phyloP scores from a whole-genome alignment of 2,888 invertebrate genomes.

The Ormyrus rosae region DNA sequence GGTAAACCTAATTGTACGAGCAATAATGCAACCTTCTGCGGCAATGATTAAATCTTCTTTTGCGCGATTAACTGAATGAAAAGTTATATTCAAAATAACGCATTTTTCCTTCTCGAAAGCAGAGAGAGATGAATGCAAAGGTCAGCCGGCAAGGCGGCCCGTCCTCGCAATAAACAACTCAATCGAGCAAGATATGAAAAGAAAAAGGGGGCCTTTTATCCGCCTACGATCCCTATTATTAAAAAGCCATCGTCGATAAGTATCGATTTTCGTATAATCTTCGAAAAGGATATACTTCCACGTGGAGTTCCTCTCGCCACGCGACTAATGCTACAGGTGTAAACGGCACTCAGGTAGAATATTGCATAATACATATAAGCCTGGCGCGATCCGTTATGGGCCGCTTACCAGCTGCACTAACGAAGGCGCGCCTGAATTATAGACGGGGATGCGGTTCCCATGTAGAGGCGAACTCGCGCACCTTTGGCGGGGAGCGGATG shows the following conservation, averaged over 20 bases:
- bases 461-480: conserved; percentile 18
- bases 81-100: no score
- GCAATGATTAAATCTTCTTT: no score
- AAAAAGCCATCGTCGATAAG: conserved; percentile 32
- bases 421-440: conserved; percentile 48
- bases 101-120: background rate
- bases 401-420: conserved; percentile 4
- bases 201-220: background rate
- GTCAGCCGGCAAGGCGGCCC: conserved; percentile 5
- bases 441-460: conserved; percentile 10
- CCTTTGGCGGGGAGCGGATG: conserved; percentile 12
- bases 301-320: background rate
- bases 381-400: conserved; percentile 1
- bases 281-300: background rate
- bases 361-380: conserved; percentile 48
- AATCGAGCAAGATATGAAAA: conserved; percentile 7
- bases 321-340: conserved; percentile 46
- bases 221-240: conserved; percentile 32
- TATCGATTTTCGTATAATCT: conserved; percentile 43
- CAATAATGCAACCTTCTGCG: no score
- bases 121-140: conserved; percentile 14
- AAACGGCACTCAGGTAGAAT: conserved; percentile 44
- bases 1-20: no score
- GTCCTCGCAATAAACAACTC: conserved; percentile 25
- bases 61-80: no score